Evolutionary conservation across 2,113 vertebrate species (phyloP).

Genomic region (Corapipo altera): DNA sequence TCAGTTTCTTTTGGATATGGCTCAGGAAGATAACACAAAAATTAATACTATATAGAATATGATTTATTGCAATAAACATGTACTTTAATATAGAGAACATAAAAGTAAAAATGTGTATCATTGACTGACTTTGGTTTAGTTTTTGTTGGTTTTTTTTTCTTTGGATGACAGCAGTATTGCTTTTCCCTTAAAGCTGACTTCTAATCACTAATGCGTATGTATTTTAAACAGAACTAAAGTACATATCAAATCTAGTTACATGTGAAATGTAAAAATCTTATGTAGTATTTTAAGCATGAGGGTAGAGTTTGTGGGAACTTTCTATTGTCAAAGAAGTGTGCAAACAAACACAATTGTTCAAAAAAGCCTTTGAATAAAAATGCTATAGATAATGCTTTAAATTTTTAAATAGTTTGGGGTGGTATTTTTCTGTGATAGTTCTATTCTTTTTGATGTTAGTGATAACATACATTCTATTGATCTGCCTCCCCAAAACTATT

Average conservation of each 20-base stretch:
- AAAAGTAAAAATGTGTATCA: not conserved
- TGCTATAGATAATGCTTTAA: slow-evolving; percentile 60
- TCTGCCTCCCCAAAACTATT: slow-evolving; percentile 25
- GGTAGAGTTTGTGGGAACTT: not conserved
- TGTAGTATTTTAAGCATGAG: not conserved
- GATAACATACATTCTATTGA: slow-evolving; percentile 68
- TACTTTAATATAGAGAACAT: not conserved
- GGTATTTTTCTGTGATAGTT: slow-evolving; percentile 54
- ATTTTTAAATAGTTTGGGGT: slow-evolving; percentile 63
- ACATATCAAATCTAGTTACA: not conserved
- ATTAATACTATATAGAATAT: not conserved
- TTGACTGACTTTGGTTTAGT: not conserved
- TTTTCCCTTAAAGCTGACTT: not conserved
- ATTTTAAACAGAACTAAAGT: not conserved
- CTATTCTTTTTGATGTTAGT: slow-evolving; percentile 75
- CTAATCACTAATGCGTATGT: not conserved
- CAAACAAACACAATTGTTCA: slow-evolving; percentile 51
- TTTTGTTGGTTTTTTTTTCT: not conserved
- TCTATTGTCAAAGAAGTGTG: not conserved
- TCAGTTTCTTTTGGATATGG: not conserved
- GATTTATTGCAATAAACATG: not conserved
- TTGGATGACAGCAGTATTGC: not conserved
- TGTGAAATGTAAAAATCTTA: not conserved
- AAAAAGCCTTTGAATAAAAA: slow-evolving; percentile 67
- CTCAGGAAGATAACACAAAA: not conserved